These are phyloP conservation scores for Tiliacea aurago DNA, from an alignment of 2,888 invertebrate species.

Conservation along the genomic window DNA sequence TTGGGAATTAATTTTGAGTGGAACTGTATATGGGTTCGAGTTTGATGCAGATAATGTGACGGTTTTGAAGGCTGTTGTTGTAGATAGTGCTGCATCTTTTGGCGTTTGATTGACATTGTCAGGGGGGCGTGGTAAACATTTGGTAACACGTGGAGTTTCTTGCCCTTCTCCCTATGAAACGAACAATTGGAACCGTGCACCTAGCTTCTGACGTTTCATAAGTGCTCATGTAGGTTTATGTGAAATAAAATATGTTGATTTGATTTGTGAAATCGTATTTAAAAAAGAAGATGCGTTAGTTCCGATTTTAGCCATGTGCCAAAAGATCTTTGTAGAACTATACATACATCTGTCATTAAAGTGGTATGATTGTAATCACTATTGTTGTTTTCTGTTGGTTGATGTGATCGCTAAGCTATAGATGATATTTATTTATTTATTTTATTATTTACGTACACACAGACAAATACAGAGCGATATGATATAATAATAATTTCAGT, in stretches of 20 bases:
- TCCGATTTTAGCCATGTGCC: not conserved
- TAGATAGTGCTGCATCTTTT: not conserved
- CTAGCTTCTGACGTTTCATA: too few relatives aligned
- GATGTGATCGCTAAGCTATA: not conserved
- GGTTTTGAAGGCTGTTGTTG: not conserved
- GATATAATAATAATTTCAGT: too few relatives aligned
- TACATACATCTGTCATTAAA: not conserved
- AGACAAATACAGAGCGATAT: too few relatives aligned
- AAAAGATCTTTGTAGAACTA: not conserved
- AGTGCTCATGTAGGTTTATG: too few relatives aligned
- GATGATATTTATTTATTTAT: too few relatives aligned
- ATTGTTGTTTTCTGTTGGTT: not conserved
- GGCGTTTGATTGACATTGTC: not conserved
- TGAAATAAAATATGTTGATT: too few relatives aligned
- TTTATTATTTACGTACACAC: too few relatives aligned
- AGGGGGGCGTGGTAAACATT: not conserved
- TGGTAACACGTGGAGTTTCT: too few relatives aligned
- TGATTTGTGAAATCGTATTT: not conserved
- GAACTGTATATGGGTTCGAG: not conserved
- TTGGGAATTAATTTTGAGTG: slow-evolving; percentile 18
- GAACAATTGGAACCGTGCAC: too few relatives aligned
- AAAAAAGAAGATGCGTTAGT: not conserved
- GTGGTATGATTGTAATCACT: not conserved
- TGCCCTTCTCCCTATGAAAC: too few relatives aligned
- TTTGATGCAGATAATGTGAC: not conserved